phyloP scores from a whole-genome alignment of 2,113 vertebrate species.

The Xiphorhynchus elegans region DNA sequence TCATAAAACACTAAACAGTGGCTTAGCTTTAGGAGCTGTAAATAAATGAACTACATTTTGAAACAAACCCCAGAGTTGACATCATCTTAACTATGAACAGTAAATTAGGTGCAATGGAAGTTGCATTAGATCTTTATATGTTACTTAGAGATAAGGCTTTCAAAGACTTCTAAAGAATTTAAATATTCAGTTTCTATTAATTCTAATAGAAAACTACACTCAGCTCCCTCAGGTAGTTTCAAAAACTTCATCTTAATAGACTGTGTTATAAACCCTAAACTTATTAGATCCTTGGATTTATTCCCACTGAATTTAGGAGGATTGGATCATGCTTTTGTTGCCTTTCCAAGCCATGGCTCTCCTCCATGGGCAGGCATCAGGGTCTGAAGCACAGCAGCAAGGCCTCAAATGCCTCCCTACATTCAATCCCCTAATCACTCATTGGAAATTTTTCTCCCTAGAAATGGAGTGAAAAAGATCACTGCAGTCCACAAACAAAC shows the following conservation, averaged over 20 bases:
- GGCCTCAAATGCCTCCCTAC: neutral
- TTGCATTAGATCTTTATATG: constrained; percentile 29
- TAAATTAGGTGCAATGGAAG: constrained; percentile 41
- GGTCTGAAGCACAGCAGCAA: neutral
- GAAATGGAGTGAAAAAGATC: neutral
- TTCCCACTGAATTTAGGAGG: neutral
- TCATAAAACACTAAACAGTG: constrained; percentile 1
- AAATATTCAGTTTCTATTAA: constrained; percentile 24
- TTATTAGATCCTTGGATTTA: neutral
- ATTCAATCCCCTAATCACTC: neutral
- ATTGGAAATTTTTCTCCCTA: neutral
- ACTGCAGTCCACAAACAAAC: neutral
- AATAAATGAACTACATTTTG: constrained; percentile 45
- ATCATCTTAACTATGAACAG: constrained; percentile 30
- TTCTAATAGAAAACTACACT: neutral
- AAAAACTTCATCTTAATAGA: constrained; percentile 25
- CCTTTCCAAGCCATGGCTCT: neutral
- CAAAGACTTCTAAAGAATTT: constrained; percentile 32
- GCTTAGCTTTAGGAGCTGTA: constrained; percentile 14
- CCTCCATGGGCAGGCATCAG: neutral
- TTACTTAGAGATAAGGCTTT: constrained; percentile 12
- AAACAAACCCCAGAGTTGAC: constrained; percentile 13
- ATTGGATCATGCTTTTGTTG: neutral
- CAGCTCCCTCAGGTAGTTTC: constrained; percentile 23
- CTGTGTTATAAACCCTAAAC: neutral